phyloP scores from a whole-genome alignment of 30 jellyfish, hydroid and myxozoan genomes.

The Mastigias papua region DNA sequence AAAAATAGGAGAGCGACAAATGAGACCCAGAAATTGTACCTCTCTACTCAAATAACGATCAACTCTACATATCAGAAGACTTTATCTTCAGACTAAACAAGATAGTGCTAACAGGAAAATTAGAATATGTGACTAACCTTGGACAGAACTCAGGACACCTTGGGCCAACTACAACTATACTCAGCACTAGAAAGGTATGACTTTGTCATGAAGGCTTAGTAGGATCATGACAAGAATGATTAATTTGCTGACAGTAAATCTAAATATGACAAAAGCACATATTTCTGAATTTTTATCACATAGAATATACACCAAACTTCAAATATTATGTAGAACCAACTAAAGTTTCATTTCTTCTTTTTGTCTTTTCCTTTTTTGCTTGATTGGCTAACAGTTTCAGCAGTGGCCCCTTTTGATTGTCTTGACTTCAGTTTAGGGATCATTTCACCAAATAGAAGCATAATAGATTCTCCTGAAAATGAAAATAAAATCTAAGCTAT shows the following conservation, averaged over 20 bases:
- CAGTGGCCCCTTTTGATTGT: conserved; percentile 89
- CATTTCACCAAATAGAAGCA: conserved; percentile 84
- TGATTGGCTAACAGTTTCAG: conserved; percentile 56
- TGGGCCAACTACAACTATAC: too few species aligned
- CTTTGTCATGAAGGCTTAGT: too few species aligned
- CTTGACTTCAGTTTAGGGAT: conserved; percentile 93
- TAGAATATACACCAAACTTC: neutral
- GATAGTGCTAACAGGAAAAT: neutral
- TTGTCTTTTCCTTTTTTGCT: conserved; percentile 71
- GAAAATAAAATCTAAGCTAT: neutral
- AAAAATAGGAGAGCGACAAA: neutral
- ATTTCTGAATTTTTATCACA: too few species aligned
- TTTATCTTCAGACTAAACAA: conserved; percentile 8
- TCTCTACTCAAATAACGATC: neutral
- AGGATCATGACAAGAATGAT: too few species aligned
- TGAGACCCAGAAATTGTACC: conserved; percentile 21
- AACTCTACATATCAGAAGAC: conserved; percentile 9
- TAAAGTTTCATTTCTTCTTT: conserved; percentile 54
- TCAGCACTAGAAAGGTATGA: too few species aligned
- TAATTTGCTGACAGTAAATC: too few species aligned
- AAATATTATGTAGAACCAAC: neutral
- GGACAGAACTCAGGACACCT: too few species aligned
- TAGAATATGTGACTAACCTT: neutral
- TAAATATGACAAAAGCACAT: too few species aligned
- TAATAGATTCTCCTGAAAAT: conserved; percentile 78